Base-by-base conservation (phyloP, 2,113 vertebrate genomes). In the Lagopus leucura region DNA sequence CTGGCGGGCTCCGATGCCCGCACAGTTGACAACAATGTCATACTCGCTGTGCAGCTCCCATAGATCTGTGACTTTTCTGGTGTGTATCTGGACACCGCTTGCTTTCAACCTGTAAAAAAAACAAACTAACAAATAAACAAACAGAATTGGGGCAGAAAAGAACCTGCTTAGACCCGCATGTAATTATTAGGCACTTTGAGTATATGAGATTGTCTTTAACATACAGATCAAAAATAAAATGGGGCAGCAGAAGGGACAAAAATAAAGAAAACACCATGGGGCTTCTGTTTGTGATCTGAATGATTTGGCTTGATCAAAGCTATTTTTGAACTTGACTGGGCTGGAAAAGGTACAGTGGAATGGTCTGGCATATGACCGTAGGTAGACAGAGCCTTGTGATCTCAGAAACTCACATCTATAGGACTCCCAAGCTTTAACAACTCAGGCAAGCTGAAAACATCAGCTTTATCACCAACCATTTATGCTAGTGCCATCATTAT, bases 11-110 rank as follows among this genome's bases (percentile, higher is more conserved):
- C 99, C 98, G 18, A 99, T 96, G 65, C 99, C 99, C 0, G 98
- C 58, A 20, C 99, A 99, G 97, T 99, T 99, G 82, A 99, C 98
- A 7, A 99, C 92, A 0, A 99, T 8, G 32, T 99, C 97, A 5
- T 98, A 99, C 70, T 74, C 91, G 0, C 65, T 50, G 30, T 93
- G 94, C 42, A 99, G 97, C 17, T 99, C 98, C 96, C 98, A 98
- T 14, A 99, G 40, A 86, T 98, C 97, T 87, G 93, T 57, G 28
- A 99, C 90, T 94, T 95, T 98, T 80, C 96, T 98, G 81, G 64
- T 88, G 86, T 95, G 90, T 7, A 98, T 86, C 76, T 93, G 94
- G 43, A 98, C 96, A 11, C 98, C 98, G 11, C 92, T 88, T 92
- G 88, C 97, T 96, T 96, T 97, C 79, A 99, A 92, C 96, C 99